These are phyloP conservation scores for Chloroclystis v-ata DNA, from an alignment of 2,888 invertebrate species.

Conservation along the genomic window DNA sequence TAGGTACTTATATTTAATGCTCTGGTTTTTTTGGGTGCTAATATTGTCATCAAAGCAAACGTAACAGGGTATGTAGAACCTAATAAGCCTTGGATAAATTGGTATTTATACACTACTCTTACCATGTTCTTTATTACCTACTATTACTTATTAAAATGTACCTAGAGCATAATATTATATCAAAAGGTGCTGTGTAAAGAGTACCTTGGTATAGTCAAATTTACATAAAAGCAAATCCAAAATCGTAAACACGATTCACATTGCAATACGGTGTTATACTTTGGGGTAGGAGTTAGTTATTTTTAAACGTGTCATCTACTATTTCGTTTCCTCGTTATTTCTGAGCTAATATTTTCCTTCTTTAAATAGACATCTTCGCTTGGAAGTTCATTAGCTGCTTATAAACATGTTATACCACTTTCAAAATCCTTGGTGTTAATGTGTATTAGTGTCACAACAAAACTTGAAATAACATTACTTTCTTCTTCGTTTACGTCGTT, in stretches of 20 bases:
- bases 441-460: slow-evolving; percentile 12
- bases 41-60: no score
- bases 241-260: not conserved
- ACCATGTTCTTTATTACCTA: no score
- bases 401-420: slow-evolving; percentile 18
- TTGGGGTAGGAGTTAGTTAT: slow-evolving; percentile 24
- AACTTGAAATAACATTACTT: not conserved
- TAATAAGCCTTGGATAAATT: no score
- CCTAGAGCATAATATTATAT: no score
- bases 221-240: no score
- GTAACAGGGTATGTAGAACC: no score
- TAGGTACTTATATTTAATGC: no score
- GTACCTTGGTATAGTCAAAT: no score
- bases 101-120: no score
- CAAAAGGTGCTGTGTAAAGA: no score
- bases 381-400: slow-evolving; percentile 25
- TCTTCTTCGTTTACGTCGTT: not conserved
- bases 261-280: slow-evolving; percentile 17
- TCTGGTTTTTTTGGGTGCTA: no score
- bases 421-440: slow-evolving; percentile 6
- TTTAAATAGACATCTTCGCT: slow-evolving; percentile 26
- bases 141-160: no score
- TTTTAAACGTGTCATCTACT: slow-evolving; percentile 27
- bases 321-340: slow-evolving; percentile 31
- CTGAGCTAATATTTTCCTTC: slow-evolving; percentile 27